Evolutionary conservation across 2,797 vertebrate species (phyloP), one percentile per base, ranked within the genome.

Genomic region (Astyanax mexicanus): DNA sequence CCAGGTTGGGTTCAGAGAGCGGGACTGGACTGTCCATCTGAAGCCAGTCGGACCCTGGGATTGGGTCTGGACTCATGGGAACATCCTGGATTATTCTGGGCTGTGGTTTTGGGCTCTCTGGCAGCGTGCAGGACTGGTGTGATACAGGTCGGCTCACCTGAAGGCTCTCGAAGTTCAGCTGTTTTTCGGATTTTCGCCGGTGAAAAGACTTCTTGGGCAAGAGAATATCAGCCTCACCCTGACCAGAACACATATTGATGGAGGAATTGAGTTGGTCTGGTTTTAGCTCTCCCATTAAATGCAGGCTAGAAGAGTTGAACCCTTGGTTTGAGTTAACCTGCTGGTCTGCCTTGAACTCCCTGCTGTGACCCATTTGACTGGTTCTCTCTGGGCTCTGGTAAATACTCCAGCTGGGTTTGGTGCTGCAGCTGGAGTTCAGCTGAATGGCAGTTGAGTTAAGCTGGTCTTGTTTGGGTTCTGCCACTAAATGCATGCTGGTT

Each of bases 21-120:
- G 9, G n/a, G 17, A 79, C 65, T 0, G 88, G 86, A 77, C 81
- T 84, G 1, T 54, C 23, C 61, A 85, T 4, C 9, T 54, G 7
- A 8, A 81, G 68, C 89, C 88, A 88, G 72, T 77, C 72, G 0
- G 69, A 32, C 19, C 27, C 72, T 0, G 47, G 73, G 0, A 60
- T 37, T 0, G 71, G 68, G 42, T 86, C 81, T 0, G 86, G 90
- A 35, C 85, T 92, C 89, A 89, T 86, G 57, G 86, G 85, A 8
- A 86, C 58, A 0, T 85, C 81, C 58, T 44, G 73, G 19, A 37
- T 13, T 37, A 3, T 65, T 19, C 52, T 29, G 13, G 13, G 15
- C 37, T 45, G 32, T 1, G 62, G 54, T 3, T 37, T 38, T 61
- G 35, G 17, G 32, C 32, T 38, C n/a, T n/a, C 35, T 4, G 4